A percentile compares a stretch with the other conserved stretches of the same genome.
phyloP scores from a whole-genome alignment of 2,113 vertebrate species.

The Muntiacus muntjak region DNA sequence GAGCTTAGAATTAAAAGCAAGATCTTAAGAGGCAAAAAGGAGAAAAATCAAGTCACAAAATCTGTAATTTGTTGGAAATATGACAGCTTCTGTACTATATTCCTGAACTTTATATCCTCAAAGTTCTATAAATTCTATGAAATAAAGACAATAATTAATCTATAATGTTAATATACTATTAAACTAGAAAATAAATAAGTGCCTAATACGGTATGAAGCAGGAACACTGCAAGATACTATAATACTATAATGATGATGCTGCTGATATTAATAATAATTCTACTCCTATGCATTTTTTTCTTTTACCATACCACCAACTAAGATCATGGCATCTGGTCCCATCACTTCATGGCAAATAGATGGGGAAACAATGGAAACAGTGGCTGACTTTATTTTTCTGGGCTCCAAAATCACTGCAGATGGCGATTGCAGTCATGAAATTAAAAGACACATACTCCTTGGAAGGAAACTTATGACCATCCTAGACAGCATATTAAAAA shows the following conservation, averaged over 20 bases:
- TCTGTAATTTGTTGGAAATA: not conserved
- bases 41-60: not conserved
- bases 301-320: not conserved
- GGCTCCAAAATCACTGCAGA: not conserved
- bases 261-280: not conserved
- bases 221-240: not conserved
- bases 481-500: not conserved
- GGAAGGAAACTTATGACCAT: not conserved
- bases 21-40: not conserved
- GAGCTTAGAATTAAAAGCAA: not conserved
- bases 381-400: not conserved
- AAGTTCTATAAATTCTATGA: conserved; percentile 12
- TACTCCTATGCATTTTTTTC: not conserved
- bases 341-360: not conserved
- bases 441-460: not conserved
- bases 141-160: not conserved
- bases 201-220: not conserved
- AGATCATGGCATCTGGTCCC: not conserved
- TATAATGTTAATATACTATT: not conserved
- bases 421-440: not conserved
- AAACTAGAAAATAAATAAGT: not conserved
- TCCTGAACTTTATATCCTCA: not conserved
- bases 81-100: not conserved
- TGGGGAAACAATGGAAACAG: not conserved
- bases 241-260: conserved; percentile 6